A percentile compares a stretch with the other conserved stretches of the same genome.
Conservation (phyloP, 2,888 invertebrate genomes). For the Linyphia triangularis region DNA sequence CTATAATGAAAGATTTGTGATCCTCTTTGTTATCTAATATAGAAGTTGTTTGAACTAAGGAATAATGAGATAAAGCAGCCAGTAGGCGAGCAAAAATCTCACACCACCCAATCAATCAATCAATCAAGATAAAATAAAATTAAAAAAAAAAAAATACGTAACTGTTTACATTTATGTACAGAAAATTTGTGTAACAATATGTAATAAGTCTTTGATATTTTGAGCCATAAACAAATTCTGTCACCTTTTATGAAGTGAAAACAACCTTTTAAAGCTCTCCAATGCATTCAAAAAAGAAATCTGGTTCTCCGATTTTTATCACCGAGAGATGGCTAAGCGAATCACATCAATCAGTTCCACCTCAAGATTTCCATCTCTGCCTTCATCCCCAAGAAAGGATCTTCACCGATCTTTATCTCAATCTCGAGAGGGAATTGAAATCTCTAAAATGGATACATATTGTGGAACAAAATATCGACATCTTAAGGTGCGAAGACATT, state of each 20-base stretch:
- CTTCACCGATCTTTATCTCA: background rate
- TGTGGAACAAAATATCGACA: background rate
- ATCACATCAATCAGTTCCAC: constrained; percentile 45
- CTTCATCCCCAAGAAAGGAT: background rate
- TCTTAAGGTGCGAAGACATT: background rate
- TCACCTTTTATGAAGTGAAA: background rate
- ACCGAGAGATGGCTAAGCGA: background rate
- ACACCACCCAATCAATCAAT: too few relatives aligned
- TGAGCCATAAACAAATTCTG: background rate
- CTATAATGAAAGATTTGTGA: too few relatives aligned
- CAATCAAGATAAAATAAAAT: too few relatives aligned
- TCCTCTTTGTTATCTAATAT: too few relatives aligned
- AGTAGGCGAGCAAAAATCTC: too few relatives aligned
- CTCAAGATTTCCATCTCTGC: background rate
- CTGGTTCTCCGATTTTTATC: background rate
- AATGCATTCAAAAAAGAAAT: background rate
- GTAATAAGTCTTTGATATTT: too few relatives aligned
- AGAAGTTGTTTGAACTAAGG: too few relatives aligned
- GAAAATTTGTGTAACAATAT: too few relatives aligned
- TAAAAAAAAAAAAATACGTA: too few relatives aligned
- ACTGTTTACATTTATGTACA: too few relatives aligned
- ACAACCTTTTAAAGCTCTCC: background rate
- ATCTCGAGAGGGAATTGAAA: background rate
- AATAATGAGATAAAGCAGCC: too few relatives aligned
- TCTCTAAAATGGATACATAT: background rate